Percentiles rank a stretch among this genome's conserved stretches.
phyloP scores from a whole-genome alignment of 2,113 vertebrate species.

The Pteruthius melanotis region DNA sequence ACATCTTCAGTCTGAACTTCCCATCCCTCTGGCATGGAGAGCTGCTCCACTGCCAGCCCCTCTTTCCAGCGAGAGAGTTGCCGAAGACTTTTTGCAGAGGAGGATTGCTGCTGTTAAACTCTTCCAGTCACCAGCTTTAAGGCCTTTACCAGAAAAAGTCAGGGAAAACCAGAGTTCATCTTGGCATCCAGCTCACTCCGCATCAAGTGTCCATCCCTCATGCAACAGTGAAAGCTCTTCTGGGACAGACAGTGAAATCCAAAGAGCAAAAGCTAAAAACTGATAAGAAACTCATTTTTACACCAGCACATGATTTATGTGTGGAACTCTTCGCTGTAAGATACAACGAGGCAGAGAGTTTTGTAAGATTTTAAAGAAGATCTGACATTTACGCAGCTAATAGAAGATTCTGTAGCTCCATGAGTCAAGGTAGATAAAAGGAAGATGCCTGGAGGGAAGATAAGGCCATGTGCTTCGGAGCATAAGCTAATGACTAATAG shows the following conservation, averaged over 20 bases:
- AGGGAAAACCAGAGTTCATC: not conserved
- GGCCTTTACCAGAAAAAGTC: not conserved
- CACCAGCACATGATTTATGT: constrained; percentile 19
- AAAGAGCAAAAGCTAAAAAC: not conserved
- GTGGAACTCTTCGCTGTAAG: not conserved
- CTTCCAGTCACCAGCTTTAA: not conserved
- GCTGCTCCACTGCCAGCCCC: not conserved
- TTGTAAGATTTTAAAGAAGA: constrained; percentile 53
- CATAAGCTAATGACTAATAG: constrained; percentile 63
- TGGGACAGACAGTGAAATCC: not conserved
- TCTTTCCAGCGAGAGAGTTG: not conserved
- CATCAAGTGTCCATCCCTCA: not conserved
- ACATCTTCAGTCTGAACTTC: constrained; percentile 41
- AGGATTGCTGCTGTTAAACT: not conserved
- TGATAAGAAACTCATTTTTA: constrained; percentile 40
- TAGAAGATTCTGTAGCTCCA: constrained; percentile 53
- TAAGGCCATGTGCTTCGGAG: constrained; percentile 59
- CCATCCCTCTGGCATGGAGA: not conserved
- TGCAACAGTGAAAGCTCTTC: not conserved
- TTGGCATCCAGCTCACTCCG: not conserved
- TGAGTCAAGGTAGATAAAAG: constrained; percentile 64
- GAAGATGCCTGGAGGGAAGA: constrained; percentile 55
- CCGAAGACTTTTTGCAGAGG: not conserved
- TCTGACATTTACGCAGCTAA: constrained; percentile 53
- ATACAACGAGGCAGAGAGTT: not conserved